Evolutionary conservation across 2,888 invertebrate genomes (phyloP).

Genomic region (Escarpia spicata): DNA sequence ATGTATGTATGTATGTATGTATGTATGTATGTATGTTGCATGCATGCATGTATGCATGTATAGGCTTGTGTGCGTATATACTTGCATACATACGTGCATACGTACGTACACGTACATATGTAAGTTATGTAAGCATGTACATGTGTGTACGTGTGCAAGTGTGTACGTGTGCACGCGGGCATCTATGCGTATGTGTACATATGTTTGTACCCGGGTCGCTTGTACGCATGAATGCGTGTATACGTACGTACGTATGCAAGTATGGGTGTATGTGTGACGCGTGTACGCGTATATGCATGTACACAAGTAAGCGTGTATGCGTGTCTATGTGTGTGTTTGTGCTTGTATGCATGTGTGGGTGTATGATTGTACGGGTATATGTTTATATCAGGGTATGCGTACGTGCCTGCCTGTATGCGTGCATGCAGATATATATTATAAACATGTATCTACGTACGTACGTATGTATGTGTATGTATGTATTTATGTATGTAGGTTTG

Average conservation of each 20-base stretch:
- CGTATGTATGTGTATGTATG: neutral
- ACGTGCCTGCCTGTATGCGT: neutral
- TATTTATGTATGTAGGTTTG: neutral
- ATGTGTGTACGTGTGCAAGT: neutral
- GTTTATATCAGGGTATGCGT: no score
- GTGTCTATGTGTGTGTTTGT: neutral
- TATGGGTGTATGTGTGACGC: neutral
- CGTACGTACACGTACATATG: neutral
- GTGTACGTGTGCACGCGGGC: neutral
- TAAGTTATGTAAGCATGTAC: neutral
- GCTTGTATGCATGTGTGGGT: neutral
- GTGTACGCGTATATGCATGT: neutral
- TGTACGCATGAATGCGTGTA: no score
- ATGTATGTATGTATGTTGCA: neutral
- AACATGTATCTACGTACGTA: neutral
- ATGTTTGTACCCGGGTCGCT: neutral
- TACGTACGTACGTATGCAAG: no score
- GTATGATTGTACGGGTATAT: no score
- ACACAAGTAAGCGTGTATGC: neutral
- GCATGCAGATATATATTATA: neutral
- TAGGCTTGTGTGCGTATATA: neutral
- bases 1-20: neutral
- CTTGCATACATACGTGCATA: neutral
- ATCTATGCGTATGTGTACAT: neutral
- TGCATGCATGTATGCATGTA: neutral